Conservation (phyloP, 1,140 invertebrate genomes). For the Rhagoletis zephyria region DNA sequence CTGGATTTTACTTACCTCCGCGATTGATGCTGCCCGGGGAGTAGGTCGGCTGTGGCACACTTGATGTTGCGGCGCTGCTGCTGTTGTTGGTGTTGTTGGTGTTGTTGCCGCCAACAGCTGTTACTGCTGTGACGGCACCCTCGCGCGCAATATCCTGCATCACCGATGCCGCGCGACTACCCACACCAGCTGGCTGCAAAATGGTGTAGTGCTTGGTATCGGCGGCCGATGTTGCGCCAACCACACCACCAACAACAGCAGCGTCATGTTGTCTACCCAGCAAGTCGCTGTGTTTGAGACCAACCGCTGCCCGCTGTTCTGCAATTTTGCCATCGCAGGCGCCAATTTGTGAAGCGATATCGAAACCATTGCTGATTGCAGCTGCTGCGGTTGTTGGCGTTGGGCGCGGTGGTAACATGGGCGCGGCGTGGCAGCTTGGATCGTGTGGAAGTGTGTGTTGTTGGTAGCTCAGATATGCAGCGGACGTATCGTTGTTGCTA, state of each 20-base stretch:
- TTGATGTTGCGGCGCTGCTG: conserved; percentile 58
- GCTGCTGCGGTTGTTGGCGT: conserved; percentile 54
- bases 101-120: conserved; percentile 77
- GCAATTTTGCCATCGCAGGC: neutral
- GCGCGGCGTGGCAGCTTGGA: neutral
- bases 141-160: conserved; percentile 83
- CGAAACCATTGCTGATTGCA: conserved; percentile 27
- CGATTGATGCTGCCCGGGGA: conserved; percentile 83
- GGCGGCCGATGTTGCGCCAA: neutral
- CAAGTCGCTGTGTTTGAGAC: neutral
- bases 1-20: conserved; percentile 79
- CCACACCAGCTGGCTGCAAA: conserved; percentile 83
- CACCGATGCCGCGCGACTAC: conserved; percentile 83
- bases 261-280: neutral
- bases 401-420: conserved; percentile 39
- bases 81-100: conserved; percentile 62
- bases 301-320: neutral
- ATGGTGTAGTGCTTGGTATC: conserved; percentile 85
- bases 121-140: conserved; percentile 78
- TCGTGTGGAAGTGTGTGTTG: neutral
- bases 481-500: conserved; percentile 59
- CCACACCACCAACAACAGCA: neutral
- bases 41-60: conserved; percentile 75
- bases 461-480: conserved; percentile 46
- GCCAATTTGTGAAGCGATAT: conserved; percentile 48